Percentiles rank a stretch among this genome's conserved stretches.
These are phyloP conservation scores for Trichoplusia ni DNA, from an alignment of 1,140 invertebrate genomes.

Conservation along the genomic window DNA sequence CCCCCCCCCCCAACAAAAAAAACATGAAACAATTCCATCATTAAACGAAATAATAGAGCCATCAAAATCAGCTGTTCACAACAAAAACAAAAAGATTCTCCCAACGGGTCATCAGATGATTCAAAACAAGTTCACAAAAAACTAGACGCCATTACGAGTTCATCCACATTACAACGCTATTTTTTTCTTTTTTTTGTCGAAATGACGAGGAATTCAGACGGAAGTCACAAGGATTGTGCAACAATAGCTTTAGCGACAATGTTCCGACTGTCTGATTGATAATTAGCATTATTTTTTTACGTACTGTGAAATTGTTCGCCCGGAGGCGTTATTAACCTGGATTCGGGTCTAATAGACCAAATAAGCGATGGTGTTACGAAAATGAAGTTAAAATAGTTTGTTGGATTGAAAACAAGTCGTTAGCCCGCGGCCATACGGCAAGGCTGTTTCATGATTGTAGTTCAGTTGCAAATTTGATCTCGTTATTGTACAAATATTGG, in stretches of 20 bases:
- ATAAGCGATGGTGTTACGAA: too few species aligned
- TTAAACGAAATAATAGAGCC: too few species aligned
- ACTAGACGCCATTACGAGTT: conserved; percentile 25
- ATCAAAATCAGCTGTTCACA: conserved; percentile 3
- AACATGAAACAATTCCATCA: too few species aligned
- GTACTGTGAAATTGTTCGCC: background rate
- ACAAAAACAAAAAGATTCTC: background rate
- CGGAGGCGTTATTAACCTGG: background rate
- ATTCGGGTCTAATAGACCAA: background rate
- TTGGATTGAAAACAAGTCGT: too few species aligned
- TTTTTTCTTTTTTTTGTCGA: conserved; percentile 15
- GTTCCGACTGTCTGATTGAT: background rate
- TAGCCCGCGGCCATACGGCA: too few species aligned
- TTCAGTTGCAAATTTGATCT: too few species aligned
- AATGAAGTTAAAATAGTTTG: too few species aligned
- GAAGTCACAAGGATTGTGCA: background rate
- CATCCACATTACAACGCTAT: background rate
- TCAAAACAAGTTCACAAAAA: background rate
- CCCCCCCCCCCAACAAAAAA: too few species aligned
- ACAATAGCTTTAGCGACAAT: conserved; percentile 12
- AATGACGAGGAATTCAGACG: background rate
- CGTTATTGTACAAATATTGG: too few species aligned
- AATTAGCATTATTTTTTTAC: background rate
- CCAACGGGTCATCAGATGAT: background rate
- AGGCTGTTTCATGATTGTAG: too few species aligned